A percentile compares a stretch with the other conserved stretches of the same genome.
Conservation (phyloP, 2,888 invertebrate species). For the Germaria angustata region DNA sequence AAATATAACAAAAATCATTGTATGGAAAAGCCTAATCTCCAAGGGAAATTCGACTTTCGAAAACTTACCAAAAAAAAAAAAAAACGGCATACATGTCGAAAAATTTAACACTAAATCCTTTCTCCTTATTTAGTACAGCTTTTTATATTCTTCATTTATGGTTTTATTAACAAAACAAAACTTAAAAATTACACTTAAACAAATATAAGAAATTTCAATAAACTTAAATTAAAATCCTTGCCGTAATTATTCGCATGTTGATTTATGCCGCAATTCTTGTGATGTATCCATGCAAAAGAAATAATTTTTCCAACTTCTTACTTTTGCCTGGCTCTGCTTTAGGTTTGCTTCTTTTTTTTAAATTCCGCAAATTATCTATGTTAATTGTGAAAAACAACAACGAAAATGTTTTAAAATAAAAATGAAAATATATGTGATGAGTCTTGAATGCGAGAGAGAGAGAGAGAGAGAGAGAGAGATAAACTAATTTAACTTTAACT, state of each 20-base stretch:
- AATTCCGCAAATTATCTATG: conserved; percentile 50
- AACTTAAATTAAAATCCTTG: conserved; percentile 4
- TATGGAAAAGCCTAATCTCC: too few relatives aligned
- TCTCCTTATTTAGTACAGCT: too few relatives aligned
- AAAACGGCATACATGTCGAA: too few relatives aligned
- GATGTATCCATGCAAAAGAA: background rate
- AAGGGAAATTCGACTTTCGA: too few relatives aligned
- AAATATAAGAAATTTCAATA: background rate
- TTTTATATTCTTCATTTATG: too few relatives aligned
- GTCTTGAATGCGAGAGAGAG: too few relatives aligned
- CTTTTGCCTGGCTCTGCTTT: background rate
- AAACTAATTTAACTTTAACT: conserved; percentile 58
- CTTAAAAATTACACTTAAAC: background rate
- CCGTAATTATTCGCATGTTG: conserved; percentile 9
- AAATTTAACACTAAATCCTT: too few relatives aligned
- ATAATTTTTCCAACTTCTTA: conserved; percentile 3
- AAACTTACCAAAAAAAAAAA: too few relatives aligned
- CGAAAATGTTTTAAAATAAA: conserved; percentile 13
- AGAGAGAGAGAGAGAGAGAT: conserved; percentile 2
- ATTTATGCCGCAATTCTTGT: conserved; percentile 19
- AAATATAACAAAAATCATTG: too few relatives aligned
- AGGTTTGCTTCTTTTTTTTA: background rate
- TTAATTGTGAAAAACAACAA: conserved; percentile 44
- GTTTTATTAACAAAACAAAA: too few relatives aligned
- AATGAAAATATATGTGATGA: too few relatives aligned